A percentile compares a stretch with the other conserved stretches of the same genome.
Evolutionary conservation across 2,797 vertebrate species (phyloP).

Genomic region (Gymnothorax javanicus): DNA sequence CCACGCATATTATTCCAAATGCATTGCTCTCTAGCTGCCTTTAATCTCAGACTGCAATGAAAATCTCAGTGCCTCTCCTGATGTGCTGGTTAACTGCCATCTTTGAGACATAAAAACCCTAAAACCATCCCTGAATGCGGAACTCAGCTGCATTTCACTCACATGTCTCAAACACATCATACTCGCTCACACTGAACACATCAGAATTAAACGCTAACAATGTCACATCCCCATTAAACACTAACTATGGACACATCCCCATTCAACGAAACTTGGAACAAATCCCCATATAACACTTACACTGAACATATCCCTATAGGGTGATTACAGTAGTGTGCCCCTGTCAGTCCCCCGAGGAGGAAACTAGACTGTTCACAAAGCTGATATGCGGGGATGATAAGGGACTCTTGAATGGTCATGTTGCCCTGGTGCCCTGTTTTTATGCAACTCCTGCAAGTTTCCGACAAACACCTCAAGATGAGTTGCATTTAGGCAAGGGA

Average conservation of each 20-base stretch:
- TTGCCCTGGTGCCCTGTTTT: too few species aligned
- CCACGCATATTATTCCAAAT: slow-evolving; percentile 40
- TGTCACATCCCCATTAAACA: neutral
- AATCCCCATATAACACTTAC: neutral
- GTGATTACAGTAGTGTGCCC: too few species aligned
- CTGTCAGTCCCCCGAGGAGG: too few species aligned
- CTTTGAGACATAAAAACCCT: neutral
- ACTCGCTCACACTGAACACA: neutral
- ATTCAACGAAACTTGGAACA: neutral
- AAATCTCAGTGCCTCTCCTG: slow-evolving; percentile 24
- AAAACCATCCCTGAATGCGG: neutral
- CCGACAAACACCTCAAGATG: too few species aligned
- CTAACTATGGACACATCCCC: neutral
- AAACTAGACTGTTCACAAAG: too few species aligned
- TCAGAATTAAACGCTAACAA: neutral
- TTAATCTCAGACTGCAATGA: slow-evolving; percentile 15
- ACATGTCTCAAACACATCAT: neutral
- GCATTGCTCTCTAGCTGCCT: slow-evolving; percentile 19
- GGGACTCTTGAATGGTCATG: too few species aligned
- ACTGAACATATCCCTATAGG: neutral
- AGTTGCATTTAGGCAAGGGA: too few species aligned
- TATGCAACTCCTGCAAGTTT: too few species aligned
- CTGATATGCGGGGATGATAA: too few species aligned
- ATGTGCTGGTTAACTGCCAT: neutral
- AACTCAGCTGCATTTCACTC: neutral